Percentiles rank a stretch among this genome's conserved stretches.
These are phyloP conservation scores for Galagoides demidoff DNA, from an alignment of 2,797 vertebrate genomes.

Conservation along the genomic window DNA sequence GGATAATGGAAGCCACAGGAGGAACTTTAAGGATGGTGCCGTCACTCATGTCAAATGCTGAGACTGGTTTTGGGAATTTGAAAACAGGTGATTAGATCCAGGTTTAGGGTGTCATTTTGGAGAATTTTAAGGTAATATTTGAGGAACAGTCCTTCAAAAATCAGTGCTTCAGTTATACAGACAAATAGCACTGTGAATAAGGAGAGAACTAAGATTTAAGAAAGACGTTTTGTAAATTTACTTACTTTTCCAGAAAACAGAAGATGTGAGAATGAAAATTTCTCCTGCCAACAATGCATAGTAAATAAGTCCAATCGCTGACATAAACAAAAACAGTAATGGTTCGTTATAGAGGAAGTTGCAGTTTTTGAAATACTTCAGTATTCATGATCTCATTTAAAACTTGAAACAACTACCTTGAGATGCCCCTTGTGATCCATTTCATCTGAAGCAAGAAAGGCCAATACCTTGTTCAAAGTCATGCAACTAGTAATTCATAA, in stretches of 20 bases:
- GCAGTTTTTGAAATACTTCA: neutral
- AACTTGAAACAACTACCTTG: neutral
- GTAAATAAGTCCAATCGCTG: neutral
- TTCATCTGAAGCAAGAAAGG: neutral
- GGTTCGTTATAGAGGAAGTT: neutral
- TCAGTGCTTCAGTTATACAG: neutral
- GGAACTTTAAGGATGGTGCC: neutral
- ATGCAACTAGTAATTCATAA: neutral
- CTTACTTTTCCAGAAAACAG: constrained; percentile 26
- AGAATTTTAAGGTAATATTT: neutral
- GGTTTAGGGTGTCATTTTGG: neutral
- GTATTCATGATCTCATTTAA: neutral
- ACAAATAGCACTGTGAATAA: neutral
- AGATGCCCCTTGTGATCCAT: neutral
- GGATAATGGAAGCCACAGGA: neutral
- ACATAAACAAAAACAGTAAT: neutral
- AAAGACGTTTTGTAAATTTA: neutral
- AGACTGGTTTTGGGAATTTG: neutral
- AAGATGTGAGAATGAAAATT: constrained; percentile 3
- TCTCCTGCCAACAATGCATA: neutral
- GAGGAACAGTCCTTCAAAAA: neutral
- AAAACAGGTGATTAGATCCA: neutral
- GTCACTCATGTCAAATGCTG: neutral
- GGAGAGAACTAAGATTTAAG: neutral
- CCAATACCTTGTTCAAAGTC: neutral